A percentile compares a stretch with the other conserved stretches of the same genome.
Evolutionary conservation across 2,888 invertebrate species (phyloP).

Genomic region (Drosophila anomelani): DNA sequence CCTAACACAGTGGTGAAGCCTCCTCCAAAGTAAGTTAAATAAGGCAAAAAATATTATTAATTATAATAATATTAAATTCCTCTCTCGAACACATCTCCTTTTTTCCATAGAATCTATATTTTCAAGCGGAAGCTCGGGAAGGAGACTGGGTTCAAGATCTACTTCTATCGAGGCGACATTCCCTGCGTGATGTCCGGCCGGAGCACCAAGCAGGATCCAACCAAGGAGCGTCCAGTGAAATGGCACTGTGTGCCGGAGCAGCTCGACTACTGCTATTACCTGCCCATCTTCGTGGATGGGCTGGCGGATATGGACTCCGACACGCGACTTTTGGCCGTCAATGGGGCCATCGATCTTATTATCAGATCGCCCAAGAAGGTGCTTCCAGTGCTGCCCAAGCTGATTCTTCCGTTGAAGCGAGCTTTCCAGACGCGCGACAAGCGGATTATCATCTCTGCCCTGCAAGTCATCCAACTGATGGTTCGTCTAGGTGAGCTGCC

Average conservation of each 20-base stretch:
- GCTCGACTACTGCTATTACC: slow-evolving; percentile 95
- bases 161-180: slow-evolving; percentile 83
- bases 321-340: slow-evolving; percentile 92
- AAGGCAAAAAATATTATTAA: neutral
- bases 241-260: slow-evolving; percentile 82
- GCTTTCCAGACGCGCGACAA: slow-evolving; percentile 94
- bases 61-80: no score
- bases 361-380: slow-evolving; percentile 84
- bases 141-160: slow-evolving; percentile 82
- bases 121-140: slow-evolving; percentile 76
- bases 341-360: slow-evolving; percentile 94
- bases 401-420: slow-evolving; percentile 96
- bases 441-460: slow-evolving; percentile 91
- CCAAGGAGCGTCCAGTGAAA: slow-evolving; percentile 80
- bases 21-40: slow-evolving; percentile 78
- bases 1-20: slow-evolving; percentile 81
- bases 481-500: slow-evolving; percentile 90
- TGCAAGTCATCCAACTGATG: slow-evolving; percentile 93
- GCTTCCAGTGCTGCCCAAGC: slow-evolving; percentile 94
- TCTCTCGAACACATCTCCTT: no score
- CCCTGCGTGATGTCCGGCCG: slow-evolving; percentile 79
- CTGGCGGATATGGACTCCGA: slow-evolving; percentile 93
- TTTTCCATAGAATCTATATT: slow-evolving; percentile 80
- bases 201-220: slow-evolving; percentile 68
- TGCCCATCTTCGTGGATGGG: slow-evolving; percentile 97